Conservation (phyloP, 2,888 invertebrate species). For the Lasius platythorax region DNA sequence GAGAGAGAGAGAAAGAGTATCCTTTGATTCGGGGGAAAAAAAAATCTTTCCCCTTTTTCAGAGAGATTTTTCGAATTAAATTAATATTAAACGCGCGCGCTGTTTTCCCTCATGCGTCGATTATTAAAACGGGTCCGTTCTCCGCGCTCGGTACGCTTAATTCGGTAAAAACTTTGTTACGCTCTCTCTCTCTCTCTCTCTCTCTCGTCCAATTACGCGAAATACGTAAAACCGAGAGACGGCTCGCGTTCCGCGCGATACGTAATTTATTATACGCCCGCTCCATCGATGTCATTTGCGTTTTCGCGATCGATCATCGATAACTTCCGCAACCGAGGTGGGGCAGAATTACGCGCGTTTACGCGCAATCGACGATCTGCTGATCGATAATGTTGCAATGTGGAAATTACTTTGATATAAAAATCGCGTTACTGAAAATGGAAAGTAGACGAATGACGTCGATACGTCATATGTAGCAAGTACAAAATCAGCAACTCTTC, state of each 20-base stretch:
- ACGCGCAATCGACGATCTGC: not conserved
- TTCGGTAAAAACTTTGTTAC: conserved; percentile 33
- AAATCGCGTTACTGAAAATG: not conserved
- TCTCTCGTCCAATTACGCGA: conserved; percentile 28
- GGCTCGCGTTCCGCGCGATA: conserved; percentile 26
- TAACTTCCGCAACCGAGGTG: not conserved
- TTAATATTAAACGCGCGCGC: conserved; percentile 11
- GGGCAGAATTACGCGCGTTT: not conserved
- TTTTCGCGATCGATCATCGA: conserved; percentile 40
- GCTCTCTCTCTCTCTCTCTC: not conserved
- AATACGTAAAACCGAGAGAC: conserved; percentile 27
- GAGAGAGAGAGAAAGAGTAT: not conserved
- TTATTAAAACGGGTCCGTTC: conserved; percentile 13
- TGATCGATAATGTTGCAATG: conserved; percentile 21
- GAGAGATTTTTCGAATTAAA: conserved; percentile 10
- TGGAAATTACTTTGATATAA: conserved; percentile 2
- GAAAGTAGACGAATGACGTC: not conserved
- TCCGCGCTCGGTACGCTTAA: conserved; percentile 3
- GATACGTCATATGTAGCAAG: conserved; percentile 1
- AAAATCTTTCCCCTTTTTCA: not conserved
- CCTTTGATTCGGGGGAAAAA: conserved; percentile 24
- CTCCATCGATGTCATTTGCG: conserved; percentile 24
- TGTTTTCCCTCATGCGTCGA: not conserved
- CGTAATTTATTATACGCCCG: conserved; percentile 32
- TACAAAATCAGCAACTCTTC: not conserved